phyloP scores from a whole-genome alignment of 35 echinoderm and acorn worm species.

The Holothuria glaberrima region DNA sequence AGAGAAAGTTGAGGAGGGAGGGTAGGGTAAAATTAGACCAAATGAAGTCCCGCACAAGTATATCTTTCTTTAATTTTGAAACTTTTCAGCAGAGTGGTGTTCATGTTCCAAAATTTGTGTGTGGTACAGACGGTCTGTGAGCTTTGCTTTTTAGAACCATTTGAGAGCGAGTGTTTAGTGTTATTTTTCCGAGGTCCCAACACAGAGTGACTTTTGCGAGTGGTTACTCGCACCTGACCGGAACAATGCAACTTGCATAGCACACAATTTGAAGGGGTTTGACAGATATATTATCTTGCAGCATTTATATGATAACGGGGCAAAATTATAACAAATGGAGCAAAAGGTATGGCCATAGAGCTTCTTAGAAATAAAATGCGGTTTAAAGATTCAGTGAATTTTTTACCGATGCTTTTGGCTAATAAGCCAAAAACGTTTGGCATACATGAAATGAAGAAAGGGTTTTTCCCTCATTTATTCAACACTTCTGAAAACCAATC shows the following conservation, averaged over 20 bases:
- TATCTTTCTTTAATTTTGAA: no score
- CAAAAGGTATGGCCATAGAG: conserved; percentile 54
- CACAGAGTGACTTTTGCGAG: conserved; percentile 48
- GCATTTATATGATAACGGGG: conserved; percentile 46
- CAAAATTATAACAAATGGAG: conserved; percentile 67
- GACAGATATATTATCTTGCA: conserved; percentile 69
- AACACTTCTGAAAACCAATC: conserved; percentile 65
- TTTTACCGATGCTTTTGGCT: no score
- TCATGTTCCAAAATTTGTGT: no score
- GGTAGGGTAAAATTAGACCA: neutral
- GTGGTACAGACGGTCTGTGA: no score
- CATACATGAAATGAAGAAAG: conserved; percentile 56
- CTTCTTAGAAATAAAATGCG: conserved; percentile 27
- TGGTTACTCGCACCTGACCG: conserved; percentile 52
- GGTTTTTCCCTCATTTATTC: conserved; percentile 75
- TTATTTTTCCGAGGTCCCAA: conserved; percentile 54
- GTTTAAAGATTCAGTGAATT: no score
- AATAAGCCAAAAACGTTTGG: conserved; percentile 64
- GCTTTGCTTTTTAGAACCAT: no score
- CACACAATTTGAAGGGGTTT: conserved; percentile 72
- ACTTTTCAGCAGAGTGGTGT: no score
- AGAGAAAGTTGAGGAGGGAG: neutral
- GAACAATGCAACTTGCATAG: conserved; percentile 48
- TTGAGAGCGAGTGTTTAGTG: conserved; percentile 38
- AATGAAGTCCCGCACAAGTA: conserved; percentile 41